These are phyloP conservation scores for Sclerurus mexicanus DNA, from an alignment of 2,113 vertebrate species.

Conservation along the genomic window DNA sequence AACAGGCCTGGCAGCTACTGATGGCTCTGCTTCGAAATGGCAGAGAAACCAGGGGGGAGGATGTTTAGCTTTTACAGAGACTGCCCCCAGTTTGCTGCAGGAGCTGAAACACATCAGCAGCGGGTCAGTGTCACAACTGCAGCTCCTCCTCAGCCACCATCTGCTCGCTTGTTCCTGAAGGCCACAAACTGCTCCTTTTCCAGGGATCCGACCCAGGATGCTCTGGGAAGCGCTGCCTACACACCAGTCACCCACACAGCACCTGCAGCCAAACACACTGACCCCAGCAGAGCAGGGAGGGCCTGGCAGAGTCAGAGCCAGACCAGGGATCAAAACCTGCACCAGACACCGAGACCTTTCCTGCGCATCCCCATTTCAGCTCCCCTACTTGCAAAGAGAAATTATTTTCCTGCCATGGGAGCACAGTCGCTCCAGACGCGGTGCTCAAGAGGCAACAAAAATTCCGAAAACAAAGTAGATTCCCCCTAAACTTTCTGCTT, in stretches of 20 bases:
- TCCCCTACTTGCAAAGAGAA: not conserved
- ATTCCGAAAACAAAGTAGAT: not conserved
- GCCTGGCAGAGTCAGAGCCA: not conserved
- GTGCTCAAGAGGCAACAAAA: not conserved
- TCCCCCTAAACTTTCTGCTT: not conserved
- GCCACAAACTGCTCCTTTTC: not conserved
- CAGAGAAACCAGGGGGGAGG: not conserved
- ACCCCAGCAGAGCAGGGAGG: not conserved
- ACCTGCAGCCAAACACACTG: not conserved
- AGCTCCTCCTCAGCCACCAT: not conserved
- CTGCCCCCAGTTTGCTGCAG: not conserved
- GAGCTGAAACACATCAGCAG: not conserved
- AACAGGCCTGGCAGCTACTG: not conserved
- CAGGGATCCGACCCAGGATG: not conserved
- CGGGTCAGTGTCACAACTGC: not conserved
- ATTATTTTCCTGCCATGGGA: not conserved
- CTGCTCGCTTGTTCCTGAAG: not conserved
- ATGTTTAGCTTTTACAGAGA: not conserved
- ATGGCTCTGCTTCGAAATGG: not conserved
- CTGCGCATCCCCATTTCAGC: not conserved
- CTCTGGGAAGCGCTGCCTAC: not conserved
- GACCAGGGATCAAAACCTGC: not conserved
- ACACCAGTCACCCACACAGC: not conserved
- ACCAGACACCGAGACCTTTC: accelerated
- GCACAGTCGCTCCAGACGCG: accelerated